Percentiles rank a stretch among this genome's conserved stretches.
phyloP scores from a whole-genome alignment of 2,113 vertebrate species.

The Boleophthalmus pectinirostris region DNA sequence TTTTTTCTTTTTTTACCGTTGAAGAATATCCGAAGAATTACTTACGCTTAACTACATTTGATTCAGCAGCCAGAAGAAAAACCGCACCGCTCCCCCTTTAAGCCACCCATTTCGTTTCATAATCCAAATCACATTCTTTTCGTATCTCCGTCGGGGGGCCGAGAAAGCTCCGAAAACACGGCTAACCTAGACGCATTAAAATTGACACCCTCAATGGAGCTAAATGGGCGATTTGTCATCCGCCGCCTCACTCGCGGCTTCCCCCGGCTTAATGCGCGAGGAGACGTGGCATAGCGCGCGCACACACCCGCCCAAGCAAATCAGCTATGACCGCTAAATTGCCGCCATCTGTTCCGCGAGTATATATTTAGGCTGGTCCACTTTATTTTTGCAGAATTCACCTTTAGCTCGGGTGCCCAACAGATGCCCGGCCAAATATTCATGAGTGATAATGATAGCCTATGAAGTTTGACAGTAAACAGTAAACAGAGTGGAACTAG shows the following conservation, averaged over 20 bases:
- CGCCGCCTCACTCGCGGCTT: slow-evolving; percentile 53
- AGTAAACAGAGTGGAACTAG: slow-evolving; percentile 4
- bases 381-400: not conserved
- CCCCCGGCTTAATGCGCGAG: slow-evolving; percentile 48
- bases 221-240: slow-evolving; percentile 69
- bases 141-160: slow-evolving; percentile 28
- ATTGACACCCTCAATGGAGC: slow-evolving; percentile 61
- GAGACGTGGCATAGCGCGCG: slow-evolving; percentile 16
- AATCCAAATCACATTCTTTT: slow-evolving; percentile 32
- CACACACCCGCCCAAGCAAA: slow-evolving; percentile 37
- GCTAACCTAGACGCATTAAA: slow-evolving; percentile 50
- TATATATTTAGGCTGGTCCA: slow-evolving; percentile 24
- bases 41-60: too few species aligned
- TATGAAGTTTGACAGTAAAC: not conserved
- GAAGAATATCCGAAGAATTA: too few species aligned
- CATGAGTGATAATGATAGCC: slow-evolving; percentile 11
- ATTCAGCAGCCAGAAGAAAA: not conserved
- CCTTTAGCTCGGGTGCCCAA: slow-evolving; percentile 1
- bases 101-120: slow-evolving; percentile 12
- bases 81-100: not conserved
- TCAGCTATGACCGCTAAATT: slow-evolving; percentile 52
- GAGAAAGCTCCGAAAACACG: slow-evolving; percentile 46
- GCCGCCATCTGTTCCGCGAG: slow-evolving; percentile 54
- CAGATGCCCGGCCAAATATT: slow-evolving; percentile 1
- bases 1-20: too few species aligned